Conservation (phyloP, 2,797 vertebrate species). For the Taenioides sp. region DNA sequence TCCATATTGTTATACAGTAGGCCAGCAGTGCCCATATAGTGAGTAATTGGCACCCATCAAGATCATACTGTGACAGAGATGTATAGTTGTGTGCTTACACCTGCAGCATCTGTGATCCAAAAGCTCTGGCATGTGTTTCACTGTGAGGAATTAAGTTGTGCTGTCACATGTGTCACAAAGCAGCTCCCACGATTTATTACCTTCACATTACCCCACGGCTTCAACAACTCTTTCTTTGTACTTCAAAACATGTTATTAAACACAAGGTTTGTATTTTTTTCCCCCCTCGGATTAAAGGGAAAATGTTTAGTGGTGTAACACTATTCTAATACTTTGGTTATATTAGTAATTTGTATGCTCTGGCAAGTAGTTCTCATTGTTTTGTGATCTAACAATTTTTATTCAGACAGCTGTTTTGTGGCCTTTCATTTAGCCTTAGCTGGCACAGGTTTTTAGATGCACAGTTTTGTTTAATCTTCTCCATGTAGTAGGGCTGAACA, state of each 20-base stretch:
- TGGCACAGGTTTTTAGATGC: no score
- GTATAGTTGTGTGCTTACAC: slow-evolving; percentile 21
- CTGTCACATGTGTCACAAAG: slow-evolving; percentile 29
- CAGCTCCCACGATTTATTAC: slow-evolving; percentile 32
- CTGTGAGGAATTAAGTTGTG: slow-evolving; percentile 28
- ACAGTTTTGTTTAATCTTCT: no score
- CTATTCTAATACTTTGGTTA: not conserved
- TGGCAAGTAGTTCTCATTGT: not conserved
- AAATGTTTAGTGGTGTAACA: not conserved
- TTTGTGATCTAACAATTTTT: not conserved
- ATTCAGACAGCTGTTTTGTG: not conserved
- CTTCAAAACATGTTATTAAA: slow-evolving; percentile 20
- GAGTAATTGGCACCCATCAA: slow-evolving; percentile 58
- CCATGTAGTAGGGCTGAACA: no score
- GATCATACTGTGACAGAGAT: slow-evolving; percentile 23
- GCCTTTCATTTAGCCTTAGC: no score
- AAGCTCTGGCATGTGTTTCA: slow-evolving; percentile 39
- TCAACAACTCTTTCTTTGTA: slow-evolving; percentile 15
- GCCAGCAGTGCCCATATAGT: slow-evolving; percentile 39
- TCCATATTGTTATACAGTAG: slow-evolving; percentile 45
- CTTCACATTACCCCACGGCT: slow-evolving; percentile 4
- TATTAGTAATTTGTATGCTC: not conserved
- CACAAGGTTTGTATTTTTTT: not conserved
- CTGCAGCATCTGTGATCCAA: slow-evolving; percentile 36
- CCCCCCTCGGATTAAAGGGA: not conserved